Evolutionary conservation across 2,888 invertebrate genomes (phyloP), one percentile per base, ranked within the genome.

Genomic region (Argyresthia albistria): DNA sequence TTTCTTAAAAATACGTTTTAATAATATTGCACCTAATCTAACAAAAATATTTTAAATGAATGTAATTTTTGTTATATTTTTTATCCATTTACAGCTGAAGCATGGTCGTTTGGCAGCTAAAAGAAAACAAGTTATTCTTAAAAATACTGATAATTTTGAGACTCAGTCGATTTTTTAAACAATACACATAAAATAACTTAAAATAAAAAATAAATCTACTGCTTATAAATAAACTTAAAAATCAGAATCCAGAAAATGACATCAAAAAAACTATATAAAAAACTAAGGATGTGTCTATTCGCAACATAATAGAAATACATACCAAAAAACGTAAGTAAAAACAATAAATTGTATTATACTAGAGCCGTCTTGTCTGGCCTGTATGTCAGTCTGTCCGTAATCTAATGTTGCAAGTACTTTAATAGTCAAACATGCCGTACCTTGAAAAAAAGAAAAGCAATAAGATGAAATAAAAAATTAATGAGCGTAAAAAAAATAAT

Each of bases 211-310:
- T 52, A 48, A 39, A 50, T 52, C 55, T 54, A 57, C 49, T 47
- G n/a, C 42, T 52, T 53, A 35, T 46, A 50, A 51, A 56, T 48
- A 50, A 9, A 12, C 10, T 50, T 35, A 8, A 58, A 56, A 52
- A 54, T 54, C 53, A 53, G 54, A 55, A 59, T 54, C n/a, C n/a
- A n/a, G n/a, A n/a, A n/a, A n/a, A n/a, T n/a, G n/a, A n/a, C n/a
- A n/a, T n/a, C n/a, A 57, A 56, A 56, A 46, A 51, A 37, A 37
- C 43, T 56, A 59, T 60, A 57, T 53, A 56, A 57, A 58, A 59
- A 59, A 58, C 58, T 60, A 50, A 63, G 83, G 83, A 84, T 84
- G 84, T 80, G 83, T 83, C 84, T 76, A 82, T 76, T 70, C 64
- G 8, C 4, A 61, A 59, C 58, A 56, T 53, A 54, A 57, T 57